These are phyloP conservation scores for Poecile montanus DNA, from an alignment of 2,797 vertebrate genomes.

Conservation along the genomic window DNA sequence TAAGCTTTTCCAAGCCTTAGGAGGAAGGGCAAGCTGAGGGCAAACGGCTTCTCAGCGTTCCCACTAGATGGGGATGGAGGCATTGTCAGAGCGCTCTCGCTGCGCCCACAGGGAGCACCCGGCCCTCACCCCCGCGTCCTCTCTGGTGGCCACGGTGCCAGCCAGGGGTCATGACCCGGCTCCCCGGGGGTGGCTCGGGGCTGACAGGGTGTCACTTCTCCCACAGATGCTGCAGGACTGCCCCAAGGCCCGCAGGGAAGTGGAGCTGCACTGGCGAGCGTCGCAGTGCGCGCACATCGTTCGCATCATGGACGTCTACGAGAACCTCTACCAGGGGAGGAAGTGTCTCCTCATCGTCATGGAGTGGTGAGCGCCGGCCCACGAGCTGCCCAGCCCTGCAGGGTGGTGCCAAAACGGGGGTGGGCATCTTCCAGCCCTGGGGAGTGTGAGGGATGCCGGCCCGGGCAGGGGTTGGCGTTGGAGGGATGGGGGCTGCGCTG, in stretches of 20 bases:
- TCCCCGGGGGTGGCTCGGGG: rapidly evolving
- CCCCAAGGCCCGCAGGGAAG: constrained; percentile 92
- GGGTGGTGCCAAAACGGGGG: rapidly evolving
- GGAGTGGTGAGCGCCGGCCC: constrained; percentile 87
- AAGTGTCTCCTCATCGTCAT: constrained; percentile 98
- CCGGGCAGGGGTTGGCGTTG: neutral
- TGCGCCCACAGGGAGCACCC: neutral
- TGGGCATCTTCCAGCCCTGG: neutral
- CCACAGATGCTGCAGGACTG: constrained; percentile 95
- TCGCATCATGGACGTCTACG: constrained; percentile 93
- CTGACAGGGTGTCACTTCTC: neutral
- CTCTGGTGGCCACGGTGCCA: neutral
- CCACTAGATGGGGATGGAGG: constrained; percentile 62
- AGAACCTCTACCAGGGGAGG: constrained; percentile 92
- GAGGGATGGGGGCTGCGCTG: neutral
- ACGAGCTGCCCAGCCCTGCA: rapidly evolving
- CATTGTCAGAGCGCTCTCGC: rapidly evolving
- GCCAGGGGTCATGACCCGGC: rapidly evolving
- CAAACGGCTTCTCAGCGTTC: neutral
- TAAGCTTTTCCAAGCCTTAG: neutral
- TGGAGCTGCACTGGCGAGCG: constrained; percentile 95
- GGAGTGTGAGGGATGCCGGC: neutral
- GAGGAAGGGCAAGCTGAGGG: neutral
- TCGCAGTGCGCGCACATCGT: constrained; percentile 94
- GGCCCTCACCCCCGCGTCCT: rapidly evolving